These are phyloP conservation scores for Anguilla obscura DNA, from an alignment of 2,797 vertebrate species.

Conservation along the genomic window DNA sequence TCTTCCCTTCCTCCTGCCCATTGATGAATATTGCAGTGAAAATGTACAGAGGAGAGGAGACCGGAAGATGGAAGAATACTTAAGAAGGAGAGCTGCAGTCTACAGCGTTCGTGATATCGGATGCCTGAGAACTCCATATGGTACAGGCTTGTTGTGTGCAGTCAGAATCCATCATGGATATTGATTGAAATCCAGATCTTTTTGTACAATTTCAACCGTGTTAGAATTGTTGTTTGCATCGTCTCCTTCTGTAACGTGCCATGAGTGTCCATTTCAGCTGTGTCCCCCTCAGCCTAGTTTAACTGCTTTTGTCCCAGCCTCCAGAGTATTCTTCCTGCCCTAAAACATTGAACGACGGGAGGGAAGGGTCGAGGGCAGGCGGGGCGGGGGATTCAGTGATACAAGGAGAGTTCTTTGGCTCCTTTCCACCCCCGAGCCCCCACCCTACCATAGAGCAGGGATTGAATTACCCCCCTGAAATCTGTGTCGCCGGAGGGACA, in stretches of 20 bases:
- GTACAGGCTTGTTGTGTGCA: not conserved
- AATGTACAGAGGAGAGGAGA: not conserved
- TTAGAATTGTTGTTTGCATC: no score
- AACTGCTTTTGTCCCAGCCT: not conserved
- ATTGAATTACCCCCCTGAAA: slow-evolving; percentile 49
- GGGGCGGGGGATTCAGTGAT: not conserved
- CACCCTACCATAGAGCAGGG: slow-evolving; percentile 23
- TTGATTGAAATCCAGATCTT: slow-evolving; percentile 6
- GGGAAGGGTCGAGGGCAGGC: not conserved
- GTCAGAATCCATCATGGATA: slow-evolving; percentile 13
- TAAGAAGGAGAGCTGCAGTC: not conserved
- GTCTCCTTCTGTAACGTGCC: not conserved
- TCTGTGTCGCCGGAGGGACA: slow-evolving; percentile 19
- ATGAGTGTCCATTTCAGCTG: not conserved
- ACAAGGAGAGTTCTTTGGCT: slow-evolving; percentile 27
- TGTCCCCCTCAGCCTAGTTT: not conserved
- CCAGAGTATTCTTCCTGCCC: not conserved
- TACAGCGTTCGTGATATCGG: not conserved
- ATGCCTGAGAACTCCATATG: not conserved
- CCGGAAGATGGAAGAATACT: not conserved
- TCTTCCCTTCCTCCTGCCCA: not conserved
- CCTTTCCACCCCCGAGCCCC: slow-evolving; percentile 7
- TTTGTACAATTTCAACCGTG: not conserved
- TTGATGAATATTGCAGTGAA: slow-evolving; percentile 20
- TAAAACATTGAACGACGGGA: not conserved